These are phyloP conservation scores for Phorcus lineatus DNA, from an alignment of 2,888 invertebrate genomes.

Conservation along the genomic window DNA sequence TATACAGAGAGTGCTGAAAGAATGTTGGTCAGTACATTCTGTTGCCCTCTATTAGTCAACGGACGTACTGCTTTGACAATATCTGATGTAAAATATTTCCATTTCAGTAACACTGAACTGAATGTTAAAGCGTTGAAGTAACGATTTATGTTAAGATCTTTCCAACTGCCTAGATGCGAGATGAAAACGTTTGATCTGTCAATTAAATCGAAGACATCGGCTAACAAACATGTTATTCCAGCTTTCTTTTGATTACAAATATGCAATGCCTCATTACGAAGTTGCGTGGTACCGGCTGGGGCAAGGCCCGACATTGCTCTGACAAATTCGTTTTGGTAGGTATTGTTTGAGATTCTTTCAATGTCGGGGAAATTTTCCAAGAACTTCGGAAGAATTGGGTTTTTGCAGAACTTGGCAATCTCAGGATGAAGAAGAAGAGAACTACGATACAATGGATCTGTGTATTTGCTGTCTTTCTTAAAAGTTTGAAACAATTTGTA, in stretches of 20 bases:
- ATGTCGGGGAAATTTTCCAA: background rate
- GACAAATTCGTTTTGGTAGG: background rate
- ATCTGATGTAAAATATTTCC: background rate
- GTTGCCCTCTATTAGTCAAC: background rate
- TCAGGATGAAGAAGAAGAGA: background rate
- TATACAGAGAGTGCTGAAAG: background rate
- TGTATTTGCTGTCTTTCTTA: background rate
- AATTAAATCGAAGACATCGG: background rate
- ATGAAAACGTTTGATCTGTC: background rate
- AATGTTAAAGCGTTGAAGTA: constrained; percentile 4
- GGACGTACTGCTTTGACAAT: background rate
- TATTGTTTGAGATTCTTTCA: background rate
- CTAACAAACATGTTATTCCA: background rate
- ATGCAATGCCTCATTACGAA: background rate
- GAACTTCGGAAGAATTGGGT: background rate
- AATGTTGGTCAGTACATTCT: background rate
- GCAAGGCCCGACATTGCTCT: background rate
- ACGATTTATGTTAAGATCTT: background rate
- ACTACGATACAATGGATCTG: background rate
- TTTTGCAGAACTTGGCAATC: background rate
- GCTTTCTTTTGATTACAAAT: background rate
- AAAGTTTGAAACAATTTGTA: background rate
- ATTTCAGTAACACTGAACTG: background rate
- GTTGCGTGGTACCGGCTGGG: background rate
- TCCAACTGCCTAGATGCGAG: background rate